Base-by-base conservation (phyloP, 2,113 vertebrate genomes). In the Aptenodytes patagonicus region DNA sequence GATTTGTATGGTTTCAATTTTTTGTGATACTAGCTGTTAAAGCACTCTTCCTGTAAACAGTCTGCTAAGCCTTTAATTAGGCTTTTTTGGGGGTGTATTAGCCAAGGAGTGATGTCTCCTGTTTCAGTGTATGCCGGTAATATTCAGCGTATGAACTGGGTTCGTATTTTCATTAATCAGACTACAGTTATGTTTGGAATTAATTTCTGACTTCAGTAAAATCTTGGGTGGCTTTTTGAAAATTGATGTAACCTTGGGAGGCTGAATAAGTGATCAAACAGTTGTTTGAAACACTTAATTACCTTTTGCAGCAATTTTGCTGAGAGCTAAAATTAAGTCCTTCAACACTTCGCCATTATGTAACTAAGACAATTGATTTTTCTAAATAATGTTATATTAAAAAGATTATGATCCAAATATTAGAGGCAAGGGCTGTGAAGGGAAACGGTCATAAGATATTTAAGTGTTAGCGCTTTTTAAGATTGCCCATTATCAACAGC, bases 301-400 rank as follows among this genome's bases (percentile, higher is more conserved):
- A 98, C 97, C 98, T 98, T 98, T 97, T 94, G 97, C 92, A 36
- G 95, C 97, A 95, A 57, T 98, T 98, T 98, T 97, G 97, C 98
- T 98, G 97, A 98, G 97, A 88, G 85, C 95, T 97, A 97, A 98
- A 98, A 98, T 98, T 98, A 98, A 98, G 98, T 97, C 96, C 96
- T 98, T 98, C 91, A 96, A 95, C 95, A 98, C 82, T 97, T 97
- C 94, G 96, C 97, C 97, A 97, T 98, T 98, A 98, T 98, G 83
- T 98, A 98, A 98, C 95, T 87, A 98, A 98, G 98, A 98, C 98
- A 98, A 98, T 98, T 98, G 98, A 98, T 98, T 98, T 98, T 98
- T 97, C 97, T 98, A 98, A 98, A 98, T 98, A 98, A 98, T 98
- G 95, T 98, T 98, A 96, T 83, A 98, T 98, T 98, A 98, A 98